Conservation (phyloP, 2,113 vertebrate species). For the Sminthopsis crassicaudata region DNA sequence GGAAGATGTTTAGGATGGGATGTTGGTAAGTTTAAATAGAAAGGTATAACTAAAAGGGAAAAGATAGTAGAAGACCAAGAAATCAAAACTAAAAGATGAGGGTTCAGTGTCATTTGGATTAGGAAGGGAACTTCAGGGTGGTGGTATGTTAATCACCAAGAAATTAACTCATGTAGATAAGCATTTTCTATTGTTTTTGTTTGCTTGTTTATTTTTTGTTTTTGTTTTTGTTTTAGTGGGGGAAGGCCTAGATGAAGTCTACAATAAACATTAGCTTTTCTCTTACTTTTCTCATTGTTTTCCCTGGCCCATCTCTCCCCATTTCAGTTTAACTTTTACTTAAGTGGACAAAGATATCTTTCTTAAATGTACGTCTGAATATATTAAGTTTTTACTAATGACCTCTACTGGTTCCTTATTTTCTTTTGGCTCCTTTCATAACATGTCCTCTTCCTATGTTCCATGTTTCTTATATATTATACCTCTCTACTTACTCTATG, state of each 20-base stretch:
- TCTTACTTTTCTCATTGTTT: neutral
- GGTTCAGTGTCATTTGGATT: neutral
- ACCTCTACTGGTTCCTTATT: neutral
- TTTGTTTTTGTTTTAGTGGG: neutral
- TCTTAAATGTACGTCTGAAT: neutral
- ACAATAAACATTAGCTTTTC: neutral
- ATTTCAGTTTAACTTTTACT: neutral
- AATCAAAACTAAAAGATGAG: too few species aligned
- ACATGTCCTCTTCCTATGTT: neutral
- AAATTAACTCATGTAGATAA: neutral
- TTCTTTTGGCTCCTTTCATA: neutral
- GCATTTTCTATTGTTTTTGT: neutral
- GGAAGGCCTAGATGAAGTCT: neutral
- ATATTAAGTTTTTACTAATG: neutral
- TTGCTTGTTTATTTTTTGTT: neutral
- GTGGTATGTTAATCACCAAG: neutral
- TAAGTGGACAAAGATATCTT: neutral
- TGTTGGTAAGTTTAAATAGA: neutral
- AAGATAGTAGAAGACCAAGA: too few species aligned
- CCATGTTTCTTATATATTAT: neutral
- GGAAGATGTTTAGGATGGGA: neutral
- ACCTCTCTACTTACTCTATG: too few species aligned
- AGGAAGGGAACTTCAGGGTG: neutral
- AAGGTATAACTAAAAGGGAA: neutral
- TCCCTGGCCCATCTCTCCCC: neutral